phyloP scores from a whole-genome alignment of 2,113 vertebrate genomes.

The Gymnogyps californianus region DNA sequence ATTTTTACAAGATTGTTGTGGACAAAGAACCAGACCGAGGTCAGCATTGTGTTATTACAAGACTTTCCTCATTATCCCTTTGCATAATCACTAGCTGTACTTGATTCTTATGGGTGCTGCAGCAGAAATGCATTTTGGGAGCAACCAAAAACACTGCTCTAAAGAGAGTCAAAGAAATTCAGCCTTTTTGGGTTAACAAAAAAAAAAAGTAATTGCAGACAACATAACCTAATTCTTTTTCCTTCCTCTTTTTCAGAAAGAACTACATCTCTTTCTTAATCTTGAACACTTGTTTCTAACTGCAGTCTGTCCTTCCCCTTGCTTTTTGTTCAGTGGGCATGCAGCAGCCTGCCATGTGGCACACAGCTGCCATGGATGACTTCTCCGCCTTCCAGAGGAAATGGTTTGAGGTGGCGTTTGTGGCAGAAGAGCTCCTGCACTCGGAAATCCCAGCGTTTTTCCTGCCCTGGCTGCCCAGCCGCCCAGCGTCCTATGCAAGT shows the following conservation, averaged over 20 bases:
- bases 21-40: constrained; percentile 89
- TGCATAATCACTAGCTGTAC: not conserved
- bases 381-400: constrained; percentile 94
- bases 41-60: constrained; percentile 42
- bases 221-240: not conserved
- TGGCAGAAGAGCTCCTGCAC: constrained; percentile 88
- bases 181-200: not conserved
- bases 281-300: not conserved
- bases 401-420: constrained; percentile 97
- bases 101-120: not conserved
- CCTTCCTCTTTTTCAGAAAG: not conserved
- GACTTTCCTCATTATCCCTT: not conserved
- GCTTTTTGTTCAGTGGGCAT: constrained; percentile 58
- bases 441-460: constrained; percentile 92
- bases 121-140: not conserved
- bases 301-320: not conserved
- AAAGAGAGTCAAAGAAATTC: not conserved
- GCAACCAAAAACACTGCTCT: not conserved
- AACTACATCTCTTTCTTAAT: not conserved
- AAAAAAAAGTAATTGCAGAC: not conserved
- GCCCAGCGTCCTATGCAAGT: constrained; percentile 97
- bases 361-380: constrained; percentile 85
- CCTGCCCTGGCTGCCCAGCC: constrained; percentile 94
- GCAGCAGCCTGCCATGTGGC: constrained; percentile 79
- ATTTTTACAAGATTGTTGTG: constrained; percentile 90